Percentiles rank a stretch among this genome's conserved stretches.
phyloP scores from a whole-genome alignment of 2,113 vertebrate genomes.

The Proterorhinus semilunaris region DNA sequence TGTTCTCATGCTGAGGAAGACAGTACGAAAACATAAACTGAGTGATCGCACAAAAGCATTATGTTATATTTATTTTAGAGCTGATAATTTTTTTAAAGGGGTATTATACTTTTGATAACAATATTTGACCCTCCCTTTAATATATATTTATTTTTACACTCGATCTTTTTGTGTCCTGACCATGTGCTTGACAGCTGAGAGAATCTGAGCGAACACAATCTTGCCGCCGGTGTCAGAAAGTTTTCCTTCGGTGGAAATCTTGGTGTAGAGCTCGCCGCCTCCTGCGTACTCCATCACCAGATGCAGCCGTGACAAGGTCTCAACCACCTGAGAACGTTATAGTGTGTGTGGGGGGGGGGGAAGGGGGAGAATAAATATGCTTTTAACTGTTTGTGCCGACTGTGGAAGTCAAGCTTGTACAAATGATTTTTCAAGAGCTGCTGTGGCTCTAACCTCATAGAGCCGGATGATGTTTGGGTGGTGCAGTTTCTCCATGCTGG shows the following conservation, averaged over 20 bases:
- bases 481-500: slow-evolving; percentile 96
- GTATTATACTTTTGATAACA: no score
- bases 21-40: background rate
- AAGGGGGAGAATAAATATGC: background rate
- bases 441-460: slow-evolving; percentile 78
- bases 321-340: slow-evolving; percentile 80
- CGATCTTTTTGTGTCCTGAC: slow-evolving; percentile 69
- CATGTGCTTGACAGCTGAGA: slow-evolving; percentile 97
- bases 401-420: background rate
- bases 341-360: no score
- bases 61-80: no score
- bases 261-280: slow-evolving; percentile 95
- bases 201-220: slow-evolving; percentile 92
- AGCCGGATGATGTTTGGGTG: slow-evolving; percentile 96
- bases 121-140: no score
- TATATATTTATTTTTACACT: no score
- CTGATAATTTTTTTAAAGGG: no score
- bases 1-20: slow-evolving; percentile 86
- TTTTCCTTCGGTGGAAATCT: slow-evolving; percentile 90
- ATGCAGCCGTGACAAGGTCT: slow-evolving; percentile 91
- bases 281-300: slow-evolving; percentile 95
- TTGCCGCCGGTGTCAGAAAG: slow-evolving; percentile 87
- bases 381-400: background rate
- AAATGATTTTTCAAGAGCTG: background rate
- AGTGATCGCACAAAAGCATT: background rate